Percentiles rank a stretch among this genome's conserved stretches.
Conservation (phyloP, 2,888 invertebrate species). For the Latrodectus elegans region DNA sequence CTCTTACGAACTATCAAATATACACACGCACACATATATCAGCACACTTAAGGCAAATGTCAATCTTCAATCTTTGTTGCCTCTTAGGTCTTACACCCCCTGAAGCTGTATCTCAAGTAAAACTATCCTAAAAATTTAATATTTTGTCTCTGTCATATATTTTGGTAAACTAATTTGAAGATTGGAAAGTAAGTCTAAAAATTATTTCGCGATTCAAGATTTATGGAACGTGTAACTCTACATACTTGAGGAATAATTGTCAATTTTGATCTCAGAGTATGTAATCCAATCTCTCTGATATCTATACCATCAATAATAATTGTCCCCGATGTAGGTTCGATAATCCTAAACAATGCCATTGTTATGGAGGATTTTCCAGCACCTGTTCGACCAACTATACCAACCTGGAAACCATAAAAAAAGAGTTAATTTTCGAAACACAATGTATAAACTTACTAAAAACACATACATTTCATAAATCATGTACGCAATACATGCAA, state of each 20-base stretch:
- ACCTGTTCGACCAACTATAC: constrained; percentile 77
- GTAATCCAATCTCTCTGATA: constrained; percentile 76
- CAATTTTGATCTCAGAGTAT: constrained; percentile 77
- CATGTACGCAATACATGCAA: no score
- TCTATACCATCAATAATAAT: constrained; percentile 78
- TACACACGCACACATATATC: no score
- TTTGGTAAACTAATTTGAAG: no score
- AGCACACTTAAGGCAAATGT: no score
- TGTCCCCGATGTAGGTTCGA: constrained; percentile 78
- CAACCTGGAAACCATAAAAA: constrained; percentile 71
- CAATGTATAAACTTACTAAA: not conserved
- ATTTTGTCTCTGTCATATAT: no score
- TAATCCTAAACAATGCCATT: constrained; percentile 79
- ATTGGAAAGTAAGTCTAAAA: no score
- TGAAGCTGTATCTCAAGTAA: no score
- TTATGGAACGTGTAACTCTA: not conserved
- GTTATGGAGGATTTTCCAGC: constrained; percentile 79
- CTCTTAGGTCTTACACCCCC: no score
- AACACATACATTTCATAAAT: not conserved
- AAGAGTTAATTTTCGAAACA: not conserved
- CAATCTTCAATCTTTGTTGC: no score
- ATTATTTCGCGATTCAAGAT: not conserved
- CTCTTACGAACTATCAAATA: no score
- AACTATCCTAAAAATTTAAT: no score
- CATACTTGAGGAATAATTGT: constrained; percentile 79